Evolutionary conservation across 1,140 invertebrate genomes (phyloP), one percentile per base, ranked within the genome.

Genomic region (Drosophila cardini): DNA sequence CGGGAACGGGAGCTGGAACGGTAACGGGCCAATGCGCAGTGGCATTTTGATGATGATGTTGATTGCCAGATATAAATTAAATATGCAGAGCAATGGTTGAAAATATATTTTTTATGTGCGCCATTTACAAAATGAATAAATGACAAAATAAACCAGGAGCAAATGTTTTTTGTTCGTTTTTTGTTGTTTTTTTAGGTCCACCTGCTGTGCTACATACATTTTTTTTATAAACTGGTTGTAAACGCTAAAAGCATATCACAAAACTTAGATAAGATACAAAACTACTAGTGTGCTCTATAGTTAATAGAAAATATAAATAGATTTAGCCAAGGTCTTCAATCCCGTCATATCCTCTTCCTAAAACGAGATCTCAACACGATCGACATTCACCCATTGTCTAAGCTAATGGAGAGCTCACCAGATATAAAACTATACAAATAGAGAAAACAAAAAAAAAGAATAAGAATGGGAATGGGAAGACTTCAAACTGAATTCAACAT

Each of bases 81-180:
- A 86, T 82, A 86, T 87, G 76, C 79, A 71, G 68, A 57, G 53
- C 56, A 52, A 68, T 52, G 57, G 42, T 58, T 55, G 45, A 45
- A 60, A 57, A 68, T 40, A 78, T 52, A 62, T 85, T 78, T 86
- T 63, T 87, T 79, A 76, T 79, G 69, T 76, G 83, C 56, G 57
- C 83, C 71, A 82, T 86, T 86, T 86, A 87, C 83, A 87, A 61
- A 82, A 86, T 87, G 76, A 87, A 87, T 86, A 86, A 86, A 86
- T 80, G 82, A 78, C 67, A 60, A 68, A 78, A 76, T 65, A 69
- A 78, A 75, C 56, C 46, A 36, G 70, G 38, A 72, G 70, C 68
- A 71, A 52, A 38, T 70, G 18, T 55, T 9, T 42, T 60, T 68
- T 67, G 9, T 53, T 40, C 0, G 21, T 26, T 26, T 4, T 26